These are phyloP conservation scores for Atethmia centrago DNA, from an alignment of 2,888 invertebrate species.

Conservation along the genomic window DNA sequence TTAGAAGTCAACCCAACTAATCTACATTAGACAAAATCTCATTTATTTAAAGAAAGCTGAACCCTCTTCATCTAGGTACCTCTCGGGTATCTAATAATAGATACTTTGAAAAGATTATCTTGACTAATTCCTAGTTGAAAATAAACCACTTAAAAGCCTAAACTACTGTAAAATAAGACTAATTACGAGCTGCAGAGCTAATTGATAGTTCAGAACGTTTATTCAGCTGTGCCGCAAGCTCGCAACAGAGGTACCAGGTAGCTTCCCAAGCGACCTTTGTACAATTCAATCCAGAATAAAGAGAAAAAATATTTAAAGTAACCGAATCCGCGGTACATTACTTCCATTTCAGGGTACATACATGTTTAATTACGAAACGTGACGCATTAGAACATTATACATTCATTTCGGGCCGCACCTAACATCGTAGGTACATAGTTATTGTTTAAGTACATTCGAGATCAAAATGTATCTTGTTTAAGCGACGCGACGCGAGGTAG, in stretches of 20 bases:
- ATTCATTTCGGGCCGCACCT: not conserved
- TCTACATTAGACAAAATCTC: not conserved
- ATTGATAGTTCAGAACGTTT: conserved; percentile 12
- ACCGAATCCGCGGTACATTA: not conserved
- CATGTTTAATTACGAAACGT: conserved; percentile 7
- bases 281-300: not conserved
- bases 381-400: not conserved
- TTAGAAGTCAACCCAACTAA: not conserved
- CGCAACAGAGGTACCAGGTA: not conserved
- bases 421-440: not conserved
- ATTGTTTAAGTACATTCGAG: not conserved
- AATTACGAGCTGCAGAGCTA: conserved; percentile 3
- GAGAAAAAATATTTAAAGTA: conserved; percentile 2
- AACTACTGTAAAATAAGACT: conserved; percentile 7
- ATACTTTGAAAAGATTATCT: not conserved
- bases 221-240: not conserved
- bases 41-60: not conserved
- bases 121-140: not conserved
- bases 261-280: not conserved
- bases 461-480: not conserved
- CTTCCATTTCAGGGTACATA: not conserved
- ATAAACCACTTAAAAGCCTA: conserved; percentile 1
- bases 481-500: not conserved
- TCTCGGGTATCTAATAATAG: not conserved
- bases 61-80: not conserved